Evolutionary conservation across 92 coral and sea anemone species (phyloP).

Genomic region (Zoanthus sansibaricus): DNA sequence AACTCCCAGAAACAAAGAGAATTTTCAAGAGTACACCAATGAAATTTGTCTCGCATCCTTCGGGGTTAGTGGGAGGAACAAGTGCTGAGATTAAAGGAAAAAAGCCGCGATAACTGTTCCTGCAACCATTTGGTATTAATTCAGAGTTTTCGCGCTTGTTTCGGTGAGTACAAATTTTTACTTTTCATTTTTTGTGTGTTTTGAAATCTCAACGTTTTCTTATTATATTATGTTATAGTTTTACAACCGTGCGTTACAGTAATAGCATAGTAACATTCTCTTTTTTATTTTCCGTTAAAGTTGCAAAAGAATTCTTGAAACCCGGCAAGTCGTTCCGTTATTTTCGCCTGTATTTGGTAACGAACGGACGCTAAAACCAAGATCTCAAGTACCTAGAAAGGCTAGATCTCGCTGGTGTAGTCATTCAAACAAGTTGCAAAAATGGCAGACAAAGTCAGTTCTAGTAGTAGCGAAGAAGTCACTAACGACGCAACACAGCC

Average conservation of each 20-base stretch:
- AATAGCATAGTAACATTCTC: background rate
- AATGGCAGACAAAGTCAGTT: slow-evolving; percentile 44
- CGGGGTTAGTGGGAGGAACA: background rate
- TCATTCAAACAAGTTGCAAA: background rate
- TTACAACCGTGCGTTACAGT: background rate
- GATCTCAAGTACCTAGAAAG: background rate
- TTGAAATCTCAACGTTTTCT: background rate
- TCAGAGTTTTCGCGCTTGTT: background rate
- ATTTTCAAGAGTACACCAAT: slow-evolving; percentile 15
- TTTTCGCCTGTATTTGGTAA: background rate
- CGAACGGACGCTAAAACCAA: background rate
- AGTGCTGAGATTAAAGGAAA: background rate
- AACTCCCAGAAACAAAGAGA: slow-evolving; percentile 4
- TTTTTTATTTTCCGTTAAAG: background rate
- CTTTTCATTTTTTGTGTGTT: background rate
- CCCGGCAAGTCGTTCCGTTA: background rate
- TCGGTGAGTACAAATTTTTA: background rate
- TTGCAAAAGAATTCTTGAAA: background rate
- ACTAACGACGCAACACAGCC: slow-evolving; percentile 73
- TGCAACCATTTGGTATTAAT: background rate
- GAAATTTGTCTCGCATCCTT: background rate
- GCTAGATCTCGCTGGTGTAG: background rate
- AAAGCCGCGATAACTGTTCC: background rate
- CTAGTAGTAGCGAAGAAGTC: slow-evolving; percentile 34
- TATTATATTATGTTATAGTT: background rate